Evolutionary conservation across 2,797 vertebrate species (phyloP).

Genomic region (Carduelis carduelis): DNA sequence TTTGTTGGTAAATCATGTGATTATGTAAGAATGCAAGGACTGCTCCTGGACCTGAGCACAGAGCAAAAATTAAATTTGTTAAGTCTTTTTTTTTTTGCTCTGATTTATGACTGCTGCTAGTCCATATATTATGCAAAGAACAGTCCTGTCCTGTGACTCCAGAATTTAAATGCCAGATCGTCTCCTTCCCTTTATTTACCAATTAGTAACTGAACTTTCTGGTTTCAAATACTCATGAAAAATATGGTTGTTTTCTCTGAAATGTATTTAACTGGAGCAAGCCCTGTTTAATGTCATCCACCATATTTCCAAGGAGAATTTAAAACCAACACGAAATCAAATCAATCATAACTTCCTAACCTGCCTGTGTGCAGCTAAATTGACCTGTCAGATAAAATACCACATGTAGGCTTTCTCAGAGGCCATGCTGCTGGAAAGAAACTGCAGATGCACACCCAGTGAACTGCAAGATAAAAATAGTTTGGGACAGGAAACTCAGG

Average conservation of each 20-base stretch:
- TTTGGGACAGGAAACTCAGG: not conserved
- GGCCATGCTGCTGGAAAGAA: not conserved
- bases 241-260: not conserved
- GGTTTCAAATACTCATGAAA: not conserved
- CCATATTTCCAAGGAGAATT: not conserved
- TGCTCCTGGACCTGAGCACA: not conserved
- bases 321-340: not conserved
- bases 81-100: not conserved
- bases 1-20: not conserved
- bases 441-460: not conserved
- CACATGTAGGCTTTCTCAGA: not conserved
- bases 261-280: not conserved
- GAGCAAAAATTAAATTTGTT: not conserved
- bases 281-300: not conserved
- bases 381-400: not conserved
- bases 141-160: not conserved
- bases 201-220: slow-evolving; percentile 7
- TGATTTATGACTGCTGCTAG: not conserved
- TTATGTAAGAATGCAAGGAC: not conserved
- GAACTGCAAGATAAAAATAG: not conserved
- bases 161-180: not conserved
- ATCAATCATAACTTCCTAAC: not conserved
- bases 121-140: not conserved
- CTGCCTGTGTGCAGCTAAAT: not conserved
- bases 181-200: not conserved